These are phyloP conservation scores for Gila robusta DNA, from an alignment of 2,797 vertebrate genomes.

Conservation along the genomic window DNA sequence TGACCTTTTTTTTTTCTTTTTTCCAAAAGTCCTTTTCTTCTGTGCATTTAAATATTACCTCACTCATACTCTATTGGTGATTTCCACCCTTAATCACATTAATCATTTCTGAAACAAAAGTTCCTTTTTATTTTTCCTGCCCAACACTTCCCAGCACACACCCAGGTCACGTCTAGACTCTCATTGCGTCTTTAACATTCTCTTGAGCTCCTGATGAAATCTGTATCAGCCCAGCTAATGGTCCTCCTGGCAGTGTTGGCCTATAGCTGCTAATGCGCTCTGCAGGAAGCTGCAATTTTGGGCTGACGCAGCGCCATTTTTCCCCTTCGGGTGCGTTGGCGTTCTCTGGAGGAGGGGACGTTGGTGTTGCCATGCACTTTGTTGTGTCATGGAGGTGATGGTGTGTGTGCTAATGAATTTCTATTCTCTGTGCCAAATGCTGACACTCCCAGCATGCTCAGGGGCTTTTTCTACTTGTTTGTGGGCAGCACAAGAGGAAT, in stretches of 20 bases:
- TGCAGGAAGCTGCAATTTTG: slow-evolving; percentile 61
- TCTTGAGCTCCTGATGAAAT: slow-evolving; percentile 61
- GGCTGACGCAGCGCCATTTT: slow-evolving; percentile 68
- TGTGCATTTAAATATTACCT: neutral
- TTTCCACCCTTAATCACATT: neutral
- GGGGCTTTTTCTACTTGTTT: slow-evolving; percentile 32
- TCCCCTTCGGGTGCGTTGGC: slow-evolving; percentile 65
- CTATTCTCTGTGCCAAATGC: slow-evolving; percentile 31
- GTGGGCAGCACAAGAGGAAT: slow-evolving; percentile 25
- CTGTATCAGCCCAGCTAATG: slow-evolving; percentile 23
- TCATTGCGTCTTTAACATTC: slow-evolving; percentile 65
- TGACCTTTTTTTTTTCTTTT: neutral
- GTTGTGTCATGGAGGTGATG: slow-evolving; percentile 38
- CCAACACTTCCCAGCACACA: slow-evolving; percentile 20
- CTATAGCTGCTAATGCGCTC: slow-evolving; percentile 57
- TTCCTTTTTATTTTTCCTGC: neutral
- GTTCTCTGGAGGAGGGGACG: slow-evolving; percentile 59
- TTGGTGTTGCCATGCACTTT: slow-evolving; percentile 14
- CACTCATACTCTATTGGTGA: slow-evolving; percentile 22
- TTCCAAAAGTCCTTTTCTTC: neutral
- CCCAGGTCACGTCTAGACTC: slow-evolving; percentile 32
- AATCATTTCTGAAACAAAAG: neutral
- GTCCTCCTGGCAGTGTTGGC: slow-evolving; percentile 29
- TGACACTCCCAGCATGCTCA: slow-evolving; percentile 44
- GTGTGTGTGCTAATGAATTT: slow-evolving; percentile 40